Base-by-base conservation (phyloP, 1,140 invertebrate species). In the Drosophila kepulauana region DNA sequence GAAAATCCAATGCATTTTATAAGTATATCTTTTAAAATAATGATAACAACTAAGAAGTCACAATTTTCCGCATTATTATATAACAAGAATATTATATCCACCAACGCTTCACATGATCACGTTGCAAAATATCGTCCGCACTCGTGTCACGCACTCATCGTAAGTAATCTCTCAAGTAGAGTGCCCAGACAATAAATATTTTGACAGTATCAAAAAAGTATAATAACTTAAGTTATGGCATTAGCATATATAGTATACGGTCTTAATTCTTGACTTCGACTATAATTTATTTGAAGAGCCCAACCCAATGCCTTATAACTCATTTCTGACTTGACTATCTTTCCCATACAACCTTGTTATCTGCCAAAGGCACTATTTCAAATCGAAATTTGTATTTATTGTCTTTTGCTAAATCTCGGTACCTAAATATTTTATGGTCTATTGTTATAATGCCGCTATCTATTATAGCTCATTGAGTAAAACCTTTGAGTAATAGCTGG, bases 341-440 rank as follows among this genome's bases (percentile, higher is more conserved):
- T 59, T 20, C 52, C 49, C 25, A 8, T 8, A 20, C 1, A 41
- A 8, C 0, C 3, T 52, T 6, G 5, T 66, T 82, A 82, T 82
- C 79, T 57, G 75, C 46, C 79, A 81, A 67, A 79, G 57, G 49
- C 38, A 48, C 45, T 13, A 10, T 64, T 61, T 5, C 5, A 66
- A 66, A 64, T 48, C n/a, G 20, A 48, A 52, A 65, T 45, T 59
- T 16, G 45, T 48, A 13, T 25, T 67, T 66, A 45, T 33, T 51
- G 62, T 1, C 13, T 8, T 58, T 66, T 58, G 43, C 35, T 38
- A 56, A 64, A 61, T 61, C 48, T 62, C 7, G 61, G 54, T 54
- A 61, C 54, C 30, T 35, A 58, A 72, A 35, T 13, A 25, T 58
- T 67, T 68, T 54, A 61, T 67, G 30, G 38, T 16, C 41, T 46